These are phyloP conservation scores for Neoaliturus tenellus DNA, from an alignment of 2,888 invertebrate species.

Conservation along the genomic window DNA sequence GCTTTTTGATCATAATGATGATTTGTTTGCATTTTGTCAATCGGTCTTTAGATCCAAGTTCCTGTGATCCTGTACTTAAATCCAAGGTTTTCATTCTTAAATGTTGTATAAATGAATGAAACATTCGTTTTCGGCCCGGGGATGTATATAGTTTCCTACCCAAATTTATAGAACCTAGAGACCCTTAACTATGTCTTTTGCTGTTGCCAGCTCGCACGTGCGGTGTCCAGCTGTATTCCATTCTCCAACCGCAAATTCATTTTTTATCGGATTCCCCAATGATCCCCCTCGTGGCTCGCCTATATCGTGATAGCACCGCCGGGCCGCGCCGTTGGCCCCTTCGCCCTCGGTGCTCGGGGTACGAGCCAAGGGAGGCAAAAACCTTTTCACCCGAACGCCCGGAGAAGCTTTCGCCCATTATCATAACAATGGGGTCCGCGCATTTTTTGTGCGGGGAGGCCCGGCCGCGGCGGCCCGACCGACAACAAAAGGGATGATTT, in stretches of 20 bases:
- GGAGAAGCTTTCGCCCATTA: slow-evolving; percentile 45
- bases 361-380: slow-evolving; percentile 2
- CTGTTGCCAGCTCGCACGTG: too few species aligned
- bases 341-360: slow-evolving; percentile 20
- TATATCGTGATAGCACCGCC: background rate
- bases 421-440: slow-evolving; percentile 37
- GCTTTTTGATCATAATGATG: too few species aligned
- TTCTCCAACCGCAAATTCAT: slow-evolving; percentile 14
- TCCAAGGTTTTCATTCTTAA: too few species aligned
- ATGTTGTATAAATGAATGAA: too few species aligned
- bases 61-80: too few species aligned
- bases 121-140: too few species aligned
- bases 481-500: background rate
- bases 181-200: too few species aligned
- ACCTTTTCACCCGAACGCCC: slow-evolving; percentile 41
- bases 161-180: too few species aligned
- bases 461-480: background rate
- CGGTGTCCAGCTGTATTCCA: too few species aligned
- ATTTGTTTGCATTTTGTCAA: too few species aligned
- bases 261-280: slow-evolving; percentile 3
- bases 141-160: too few species aligned
- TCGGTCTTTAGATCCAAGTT: too few species aligned
- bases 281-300: background rate
- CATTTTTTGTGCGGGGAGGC: slow-evolving; percentile 16
- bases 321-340: background rate